A percentile compares a stretch with the other conserved stretches of the same genome.
Conservation (phyloP, 2,797 vertebrate genomes). For the Amphiprion clarkii region DNA sequence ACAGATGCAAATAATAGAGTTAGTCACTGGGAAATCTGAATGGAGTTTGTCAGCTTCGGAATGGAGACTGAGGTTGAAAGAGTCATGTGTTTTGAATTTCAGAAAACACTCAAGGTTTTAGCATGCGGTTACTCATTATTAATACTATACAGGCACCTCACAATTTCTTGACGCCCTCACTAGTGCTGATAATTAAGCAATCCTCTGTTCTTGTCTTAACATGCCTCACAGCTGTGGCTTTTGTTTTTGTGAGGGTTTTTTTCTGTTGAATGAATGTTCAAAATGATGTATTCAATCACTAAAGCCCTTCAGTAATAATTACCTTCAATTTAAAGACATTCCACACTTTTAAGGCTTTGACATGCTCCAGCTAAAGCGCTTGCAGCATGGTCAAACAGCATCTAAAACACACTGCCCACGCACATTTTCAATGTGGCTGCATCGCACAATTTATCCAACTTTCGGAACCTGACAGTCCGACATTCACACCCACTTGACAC, state of each 20-base stretch:
- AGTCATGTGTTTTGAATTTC: slow-evolving; percentile 21
- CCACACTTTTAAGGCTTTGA: neutral
- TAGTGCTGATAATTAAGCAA: slow-evolving; percentile 32
- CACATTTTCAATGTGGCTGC: neutral
- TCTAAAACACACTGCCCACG: no score
- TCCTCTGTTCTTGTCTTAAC: neutral
- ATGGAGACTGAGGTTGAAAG: slow-evolving; percentile 10
- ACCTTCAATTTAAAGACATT: neutral
- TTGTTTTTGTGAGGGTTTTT: neutral
- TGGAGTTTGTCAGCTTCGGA: slow-evolving; percentile 15
- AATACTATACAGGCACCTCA: neutral
- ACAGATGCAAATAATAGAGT: slow-evolving; percentile 36
- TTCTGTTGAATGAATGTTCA: neutral
- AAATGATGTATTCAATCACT: neutral
- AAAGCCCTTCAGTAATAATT: neutral
- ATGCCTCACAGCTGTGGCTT: slow-evolving; percentile 15
- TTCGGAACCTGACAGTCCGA: neutral
- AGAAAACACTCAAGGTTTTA: slow-evolving; percentile 9
- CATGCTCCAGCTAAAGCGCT: neutral
- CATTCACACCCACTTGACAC: neutral
- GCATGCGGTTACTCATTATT: neutral
- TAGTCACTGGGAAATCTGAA: slow-evolving; percentile 37
- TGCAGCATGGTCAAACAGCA: neutral
- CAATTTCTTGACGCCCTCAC: neutral
- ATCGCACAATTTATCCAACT: neutral